Conservation (phyloP, 2,113 vertebrate genomes). For the Carassius carassius region DNA sequence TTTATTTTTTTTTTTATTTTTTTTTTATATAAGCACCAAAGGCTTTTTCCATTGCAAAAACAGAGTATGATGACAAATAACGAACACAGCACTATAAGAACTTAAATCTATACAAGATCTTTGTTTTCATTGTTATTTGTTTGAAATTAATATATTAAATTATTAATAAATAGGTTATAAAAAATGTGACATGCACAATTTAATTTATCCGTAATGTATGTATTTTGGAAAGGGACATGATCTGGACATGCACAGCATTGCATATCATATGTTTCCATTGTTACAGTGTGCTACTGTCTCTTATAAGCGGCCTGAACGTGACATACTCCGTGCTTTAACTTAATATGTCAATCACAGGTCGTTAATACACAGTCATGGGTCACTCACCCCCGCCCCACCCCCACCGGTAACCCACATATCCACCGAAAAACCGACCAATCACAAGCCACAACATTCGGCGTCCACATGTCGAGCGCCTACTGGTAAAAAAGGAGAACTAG, state of each 20-base stretch:
- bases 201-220: not conserved
- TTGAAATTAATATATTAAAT: no score
- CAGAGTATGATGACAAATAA: not conserved
- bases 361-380: not conserved
- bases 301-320: not conserved
- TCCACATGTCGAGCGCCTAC: constrained; percentile 51
- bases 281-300: not conserved
- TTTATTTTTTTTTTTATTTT: no score
- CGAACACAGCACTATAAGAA: not conserved
- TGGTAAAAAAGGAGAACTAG: constrained; percentile 17
- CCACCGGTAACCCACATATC: constrained; percentile 33
- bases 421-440: constrained; percentile 41
- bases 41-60: not conserved
- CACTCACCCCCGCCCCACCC: constrained; percentile 29
- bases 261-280: not conserved
- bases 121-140: not conserved
- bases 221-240: not conserved
- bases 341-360: constrained; percentile 23
- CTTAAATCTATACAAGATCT: not conserved
- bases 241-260: not conserved
- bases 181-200: not conserved
- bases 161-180: not conserved
- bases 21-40: not conserved
- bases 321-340: constrained; percentile 1
- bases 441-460: constrained; percentile 43